Percentiles rank a stretch among this genome's conserved stretches.
These are phyloP conservation scores for Isichthys henryi DNA, from an alignment of 2,113 vertebrate genomes.

Conservation along the genomic window DNA sequence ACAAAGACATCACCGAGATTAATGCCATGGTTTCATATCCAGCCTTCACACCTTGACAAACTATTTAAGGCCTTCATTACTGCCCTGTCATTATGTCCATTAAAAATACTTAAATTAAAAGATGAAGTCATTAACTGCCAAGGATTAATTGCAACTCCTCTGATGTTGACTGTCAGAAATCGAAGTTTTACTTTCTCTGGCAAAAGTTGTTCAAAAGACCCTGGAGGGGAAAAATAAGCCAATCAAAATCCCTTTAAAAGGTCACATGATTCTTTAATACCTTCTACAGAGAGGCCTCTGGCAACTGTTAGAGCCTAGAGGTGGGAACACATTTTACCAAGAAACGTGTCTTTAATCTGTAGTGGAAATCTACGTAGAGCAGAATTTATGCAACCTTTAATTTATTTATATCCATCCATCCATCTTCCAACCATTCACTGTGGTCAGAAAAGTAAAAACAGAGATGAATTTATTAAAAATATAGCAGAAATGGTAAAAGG, in stretches of 20 bases:
- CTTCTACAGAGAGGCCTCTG: not conserved
- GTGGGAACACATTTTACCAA: not conserved
- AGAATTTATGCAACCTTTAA: not conserved
- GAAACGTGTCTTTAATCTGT: not conserved
- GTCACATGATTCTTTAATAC: not conserved
- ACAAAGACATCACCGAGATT: not conserved
- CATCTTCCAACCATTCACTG: not conserved
- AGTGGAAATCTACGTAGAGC: not conserved
- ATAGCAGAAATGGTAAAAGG: not conserved
- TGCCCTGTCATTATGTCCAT: not conserved
- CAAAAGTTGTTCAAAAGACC: not conserved
- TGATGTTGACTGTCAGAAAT: not conserved
- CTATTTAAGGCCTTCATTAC: not conserved
- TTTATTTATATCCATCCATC: not conserved
- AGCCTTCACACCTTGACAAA: not conserved
- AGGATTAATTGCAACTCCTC: not conserved
- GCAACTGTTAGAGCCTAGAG: not conserved
- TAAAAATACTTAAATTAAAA: conserved; percentile 8
- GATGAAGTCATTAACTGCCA: not conserved
- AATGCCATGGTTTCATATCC: not conserved
- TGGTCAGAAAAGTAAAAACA: not conserved
- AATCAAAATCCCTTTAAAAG: not conserved
- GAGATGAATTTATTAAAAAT: not conserved
- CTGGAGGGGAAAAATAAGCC: not conserved
- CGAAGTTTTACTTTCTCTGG: not conserved